Base-by-base conservation (phyloP, 1,140 invertebrate species). In the Atta cephalotes region DNA sequence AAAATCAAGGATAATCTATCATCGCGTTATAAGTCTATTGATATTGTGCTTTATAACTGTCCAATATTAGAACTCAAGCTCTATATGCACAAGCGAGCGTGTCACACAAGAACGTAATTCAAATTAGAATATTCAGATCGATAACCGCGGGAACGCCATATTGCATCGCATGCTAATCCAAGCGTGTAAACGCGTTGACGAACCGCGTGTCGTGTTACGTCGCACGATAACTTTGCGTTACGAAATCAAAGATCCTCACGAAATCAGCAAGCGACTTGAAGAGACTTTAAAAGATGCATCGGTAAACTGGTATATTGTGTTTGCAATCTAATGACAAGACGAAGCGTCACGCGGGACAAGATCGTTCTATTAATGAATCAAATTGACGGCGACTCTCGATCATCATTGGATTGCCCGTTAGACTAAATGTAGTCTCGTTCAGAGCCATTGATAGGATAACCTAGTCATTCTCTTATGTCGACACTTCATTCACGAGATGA, bases 401-500 rank as follows among this genome's bases (percentile, higher is more conserved):
- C 12, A 56, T 62, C 63, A 14, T 84, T 58, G 14, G 6, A 25
- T 71, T 18, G 45, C 71, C 28, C 45, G 53, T 81, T 68, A 82
- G 65, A 65, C 85, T 53, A 87, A 89, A 80, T 39, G 66, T n/a
- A 74, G 31, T 45, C 39, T 62, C 74, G 78, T 90, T 85, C 58
- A 62, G 68, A 70, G 21, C 80, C 63, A 90, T 90, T 77, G 80
- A 70, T 49, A 56, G 74, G 45, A 77, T 90, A 88, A 70, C 25
- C 60, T 21, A 39, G 82, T 49, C 35, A 31, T 53, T 60, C 66
- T 63, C 80, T 70, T 70, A 74, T 62, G 79, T 81, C 65, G 76
- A 76, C 86, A 90, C 86, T 90, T 90, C 74, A 90, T 21, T 51
- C n/a, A 88, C 62, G 53, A 70, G 86, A 90, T 84, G 85, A 87